Evolutionary conservation across 2,888 invertebrate species (phyloP), one percentile per base, ranked within the genome.

Genomic region (Mythimna loreyi): DNA sequence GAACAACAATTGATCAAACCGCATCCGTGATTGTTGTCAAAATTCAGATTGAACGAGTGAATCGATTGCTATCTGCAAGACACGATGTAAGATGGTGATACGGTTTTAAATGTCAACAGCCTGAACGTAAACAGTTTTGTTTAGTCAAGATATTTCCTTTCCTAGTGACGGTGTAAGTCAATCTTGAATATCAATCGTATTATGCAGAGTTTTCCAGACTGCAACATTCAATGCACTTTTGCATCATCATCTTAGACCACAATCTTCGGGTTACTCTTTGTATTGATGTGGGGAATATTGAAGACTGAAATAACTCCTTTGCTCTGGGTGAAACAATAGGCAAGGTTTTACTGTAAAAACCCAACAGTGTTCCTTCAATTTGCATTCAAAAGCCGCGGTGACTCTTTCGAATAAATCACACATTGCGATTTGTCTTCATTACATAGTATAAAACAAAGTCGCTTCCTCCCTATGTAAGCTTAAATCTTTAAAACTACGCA

Each of bases 101-200:
- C 53, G 49, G 67, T 69, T 69, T 49, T 19, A 63, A 69, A 56
- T 62, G 79, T 78, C 74, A 74, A 74, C 56, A 77, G 49, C 59
- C 78, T 58, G 23, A 16, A 23, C 33, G 78, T 74, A 50, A 78
- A 78, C 75, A 74, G 40, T 65, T 65, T 62, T 78, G 64, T 77
- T 78, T 78, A 64, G 49, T 40, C 36, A 55, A 55, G 23, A 52
- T 47, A 28, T 74, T 69, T 69, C 50, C 28, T 53, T 13, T 45
- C 43, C 16, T 1, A 47, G 13, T 52, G 55, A 40, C 55, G 23
- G 23, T 65, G 53, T 28, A 49, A 71, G 28, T 57, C 47, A 50
- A 65, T 53, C 28, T 60, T 40, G 36, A 52, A 49, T 55, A 33
- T 59, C 40, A 68, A 60, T 36, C 50, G 60, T 59, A 50, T 19